These are phyloP conservation scores for Smutsia gigantea DNA, from an alignment of 2,797 vertebrate species.

Conservation along the genomic window DNA sequence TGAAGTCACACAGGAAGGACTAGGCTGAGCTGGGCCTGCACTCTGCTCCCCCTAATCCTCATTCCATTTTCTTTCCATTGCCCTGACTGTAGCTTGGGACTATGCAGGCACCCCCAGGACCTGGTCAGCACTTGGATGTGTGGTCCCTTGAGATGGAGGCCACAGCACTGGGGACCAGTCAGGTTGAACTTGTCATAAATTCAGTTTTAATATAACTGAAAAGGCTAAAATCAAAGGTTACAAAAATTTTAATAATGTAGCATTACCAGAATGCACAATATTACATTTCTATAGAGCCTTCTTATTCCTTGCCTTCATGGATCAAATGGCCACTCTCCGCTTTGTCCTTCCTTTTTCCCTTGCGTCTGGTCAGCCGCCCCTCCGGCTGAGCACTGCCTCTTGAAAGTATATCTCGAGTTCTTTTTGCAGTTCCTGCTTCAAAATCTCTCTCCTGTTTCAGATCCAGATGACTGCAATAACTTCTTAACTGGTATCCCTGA, in stretches of 20 bases:
- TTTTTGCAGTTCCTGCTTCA: background rate
- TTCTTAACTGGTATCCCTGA: background rate
- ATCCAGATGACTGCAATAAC: background rate
- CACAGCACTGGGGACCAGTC: background rate
- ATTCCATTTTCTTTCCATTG: background rate
- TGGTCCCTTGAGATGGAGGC: background rate
- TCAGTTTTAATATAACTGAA: background rate
- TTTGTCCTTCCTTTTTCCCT: background rate
- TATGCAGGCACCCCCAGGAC: background rate
- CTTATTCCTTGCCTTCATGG: constrained; percentile 23
- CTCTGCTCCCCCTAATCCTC: background rate
- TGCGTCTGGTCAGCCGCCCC: background rate
- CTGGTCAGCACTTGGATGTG: background rate
- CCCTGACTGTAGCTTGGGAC: background rate
- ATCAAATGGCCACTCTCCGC: background rate
- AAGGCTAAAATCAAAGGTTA: background rate
- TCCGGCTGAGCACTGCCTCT: background rate
- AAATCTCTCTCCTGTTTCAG: background rate
- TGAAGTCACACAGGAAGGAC: constrained; percentile 32
- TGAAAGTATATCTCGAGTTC: constrained; percentile 32
- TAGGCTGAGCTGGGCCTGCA: background rate
- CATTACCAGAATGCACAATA: background rate
- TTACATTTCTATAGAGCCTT: background rate
- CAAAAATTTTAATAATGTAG: background rate
- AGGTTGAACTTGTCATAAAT: background rate